Conservation (phyloP, 2,888 invertebrate genomes). For the Eulithis testata region DNA sequence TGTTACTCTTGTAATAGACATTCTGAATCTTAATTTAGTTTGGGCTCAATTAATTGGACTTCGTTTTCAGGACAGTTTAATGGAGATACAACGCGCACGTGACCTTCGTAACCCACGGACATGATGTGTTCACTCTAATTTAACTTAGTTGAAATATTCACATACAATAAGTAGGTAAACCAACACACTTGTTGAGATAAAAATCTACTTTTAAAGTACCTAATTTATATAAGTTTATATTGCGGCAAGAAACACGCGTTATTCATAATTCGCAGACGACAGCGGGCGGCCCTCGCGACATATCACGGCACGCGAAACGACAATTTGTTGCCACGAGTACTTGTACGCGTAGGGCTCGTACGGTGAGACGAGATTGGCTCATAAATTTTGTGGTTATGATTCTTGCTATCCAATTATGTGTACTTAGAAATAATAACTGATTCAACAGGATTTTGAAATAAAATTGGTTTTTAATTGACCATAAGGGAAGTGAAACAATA, state of each 20-base stretch:
- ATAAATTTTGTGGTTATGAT: conserved; percentile 2
- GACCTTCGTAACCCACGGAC: background rate
- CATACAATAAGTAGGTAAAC: background rate
- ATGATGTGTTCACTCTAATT: conserved; percentile 4
- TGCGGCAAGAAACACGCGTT: conserved; percentile 1
- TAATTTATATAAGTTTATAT: background rate
- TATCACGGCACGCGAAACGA: conserved; percentile 17
- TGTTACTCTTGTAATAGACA: conserved; percentile 3
- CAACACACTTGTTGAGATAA: background rate
- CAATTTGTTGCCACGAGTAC: conserved; percentile 11
- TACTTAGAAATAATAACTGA: too few relatives aligned
- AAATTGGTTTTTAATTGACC: too few relatives aligned
- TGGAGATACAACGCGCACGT: conserved; percentile 13
- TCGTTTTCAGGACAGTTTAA: conserved; percentile 16
- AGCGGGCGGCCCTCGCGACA: conserved; percentile 16
- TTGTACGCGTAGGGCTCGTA: background rate
- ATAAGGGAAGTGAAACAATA: too few relatives aligned
- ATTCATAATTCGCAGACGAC: conserved; percentile 16
- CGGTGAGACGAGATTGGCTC: conserved; percentile 11
- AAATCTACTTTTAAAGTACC: background rate
- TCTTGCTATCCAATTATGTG: too few relatives aligned
- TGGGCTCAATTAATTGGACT: conserved; percentile 21
- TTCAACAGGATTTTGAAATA: too few relatives aligned
- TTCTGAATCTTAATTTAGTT: conserved; percentile 20
- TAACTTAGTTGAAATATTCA: background rate